Evolutionary conservation across 2,888 invertebrate species (phyloP), one percentile per base, ranked within the genome.

Genomic region (Iphiclides podalirius): DNA sequence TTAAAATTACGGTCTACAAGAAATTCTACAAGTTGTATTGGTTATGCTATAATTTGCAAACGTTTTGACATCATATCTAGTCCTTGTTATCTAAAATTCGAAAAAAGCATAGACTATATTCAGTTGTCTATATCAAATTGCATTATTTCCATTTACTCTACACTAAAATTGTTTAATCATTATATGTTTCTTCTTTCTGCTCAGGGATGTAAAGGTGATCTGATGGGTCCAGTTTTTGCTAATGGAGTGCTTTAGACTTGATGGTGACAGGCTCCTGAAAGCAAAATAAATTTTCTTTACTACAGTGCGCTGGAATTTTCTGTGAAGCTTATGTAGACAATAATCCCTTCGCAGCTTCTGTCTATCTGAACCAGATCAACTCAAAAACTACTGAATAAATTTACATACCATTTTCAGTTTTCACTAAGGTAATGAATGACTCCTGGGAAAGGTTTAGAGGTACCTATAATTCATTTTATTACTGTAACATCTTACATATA

Each of bases 161-260:
- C 41, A 4, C 35, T 44, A 13, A 51, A 39, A 3, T 13, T 12
- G n/a, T 61, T 52, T 75, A 77, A 20, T 63, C 74, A 23, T 59
- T 60, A 36, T 67, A 63, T 8, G 71, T 70, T 1, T 43, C 52
- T 16, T 64, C 60, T 4, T 69, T 58, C 38, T 71, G 70, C 13
- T 63, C 70, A 0, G 81, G 80, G 51, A 79, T 79, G 72, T 79
- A 88, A 28, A 88, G 78, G 1, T 89, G 86, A 56, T 89, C 89
- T 0, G 86, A 80, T 0, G 86, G 74, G 49, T 75, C 65, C 46
- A 88, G 62, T 59, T 80, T 87, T 67, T 84, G 71, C 89, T 89
- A 89, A n/a, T 70, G 76, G 11, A 87, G 67, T 23, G 70, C 67
- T 63, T 89, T 89, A 1, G 88, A 86, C 57, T 81, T 78, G 52